Evolutionary conservation across 2,888 invertebrate species (phyloP).

Genomic region (Falcaria lacertinaria): DNA sequence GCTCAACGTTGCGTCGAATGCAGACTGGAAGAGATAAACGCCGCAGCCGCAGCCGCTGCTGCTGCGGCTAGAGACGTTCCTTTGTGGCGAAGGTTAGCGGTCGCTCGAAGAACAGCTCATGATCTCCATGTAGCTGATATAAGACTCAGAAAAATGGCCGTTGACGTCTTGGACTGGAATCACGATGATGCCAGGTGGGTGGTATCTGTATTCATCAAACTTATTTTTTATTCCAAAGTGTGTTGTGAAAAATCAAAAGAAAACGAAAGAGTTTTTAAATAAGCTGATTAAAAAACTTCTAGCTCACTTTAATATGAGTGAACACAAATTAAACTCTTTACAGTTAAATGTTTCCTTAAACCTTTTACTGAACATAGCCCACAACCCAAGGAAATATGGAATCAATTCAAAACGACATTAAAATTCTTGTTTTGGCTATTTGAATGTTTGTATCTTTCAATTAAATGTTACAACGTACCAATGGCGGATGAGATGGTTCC

Average conservation of each 20-base stretch:
- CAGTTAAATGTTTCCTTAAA: too few species aligned
- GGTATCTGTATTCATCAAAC: background rate
- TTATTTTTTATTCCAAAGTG: too few species aligned
- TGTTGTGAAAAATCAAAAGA: too few species aligned
- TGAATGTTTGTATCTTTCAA: too few species aligned
- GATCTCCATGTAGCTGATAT: slow-evolving; percentile 94
- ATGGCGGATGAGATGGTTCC: too few species aligned
- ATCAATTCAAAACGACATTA: background rate
- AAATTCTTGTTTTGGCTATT: too few species aligned
- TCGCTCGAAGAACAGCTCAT: slow-evolving; percentile 86
- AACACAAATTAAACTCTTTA: too few species aligned
- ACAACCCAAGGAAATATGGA: slow-evolving; percentile 10
- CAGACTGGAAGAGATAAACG: slow-evolving; percentile 96
- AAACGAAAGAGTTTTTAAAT: too few species aligned
- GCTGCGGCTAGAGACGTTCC: slow-evolving; percentile 93
- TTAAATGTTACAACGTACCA: too few species aligned
- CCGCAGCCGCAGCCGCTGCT: slow-evolving; percentile 93
- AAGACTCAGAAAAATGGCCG: slow-evolving; percentile 94
- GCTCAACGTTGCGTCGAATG: slow-evolving; percentile 96
- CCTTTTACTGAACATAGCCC: background rate
- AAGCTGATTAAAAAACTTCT: too few species aligned
- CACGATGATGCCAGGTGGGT: slow-evolving; percentile 89
- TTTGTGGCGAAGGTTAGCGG: slow-evolving; percentile 93
- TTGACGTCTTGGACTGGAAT: slow-evolving; percentile 96
- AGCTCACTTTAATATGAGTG: too few species aligned